Percentiles rank a stretch among this genome's conserved stretches.
Evolutionary conservation across 2,888 invertebrate genomes (phyloP).

Genomic region (Torymus texanus): DNA sequence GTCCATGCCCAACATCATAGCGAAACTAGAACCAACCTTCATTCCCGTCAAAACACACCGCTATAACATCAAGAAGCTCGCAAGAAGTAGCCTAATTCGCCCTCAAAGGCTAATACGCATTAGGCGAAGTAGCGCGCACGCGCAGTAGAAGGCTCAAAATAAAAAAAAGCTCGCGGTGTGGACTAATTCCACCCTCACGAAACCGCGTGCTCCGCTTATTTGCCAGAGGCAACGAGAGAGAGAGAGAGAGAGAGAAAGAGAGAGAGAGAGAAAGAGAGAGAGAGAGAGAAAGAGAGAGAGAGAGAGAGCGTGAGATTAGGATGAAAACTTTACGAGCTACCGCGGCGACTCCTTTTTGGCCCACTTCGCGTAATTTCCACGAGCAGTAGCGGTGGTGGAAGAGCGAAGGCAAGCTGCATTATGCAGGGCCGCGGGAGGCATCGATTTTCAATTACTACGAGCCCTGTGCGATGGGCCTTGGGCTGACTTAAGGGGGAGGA

Average conservation of each 20-base stretch:
- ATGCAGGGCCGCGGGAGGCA: constrained; percentile 22
- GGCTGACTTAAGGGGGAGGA: no score
- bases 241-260: no score
- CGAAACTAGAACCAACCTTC: no score
- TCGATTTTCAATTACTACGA: constrained; percentile 56
- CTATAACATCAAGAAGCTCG: no score
- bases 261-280: constrained; percentile 16
- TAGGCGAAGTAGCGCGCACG: constrained; percentile 24
- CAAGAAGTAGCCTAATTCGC: no score
- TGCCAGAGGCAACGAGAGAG: constrained; percentile 22
- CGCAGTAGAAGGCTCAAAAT: background rate
- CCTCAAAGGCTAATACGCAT: constrained; percentile 1
- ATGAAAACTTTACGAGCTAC: constrained; percentile 47
- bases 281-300: constrained; percentile 12
- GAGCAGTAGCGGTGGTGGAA: no score
- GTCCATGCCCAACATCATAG: no score
- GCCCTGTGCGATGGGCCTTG: no score
- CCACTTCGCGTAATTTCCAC: constrained; percentile 38
- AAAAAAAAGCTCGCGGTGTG: background rate
- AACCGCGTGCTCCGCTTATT: constrained; percentile 18
- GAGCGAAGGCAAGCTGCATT: constrained; percentile 1
- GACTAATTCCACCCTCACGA: background rate
- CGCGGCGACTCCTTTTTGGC: constrained; percentile 5
- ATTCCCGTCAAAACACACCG: no score
- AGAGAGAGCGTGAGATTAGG: constrained; percentile 33